These are phyloP conservation scores for Argyresthia albistria DNA, from an alignment of 2,888 invertebrate species.

Conservation along the genomic window DNA sequence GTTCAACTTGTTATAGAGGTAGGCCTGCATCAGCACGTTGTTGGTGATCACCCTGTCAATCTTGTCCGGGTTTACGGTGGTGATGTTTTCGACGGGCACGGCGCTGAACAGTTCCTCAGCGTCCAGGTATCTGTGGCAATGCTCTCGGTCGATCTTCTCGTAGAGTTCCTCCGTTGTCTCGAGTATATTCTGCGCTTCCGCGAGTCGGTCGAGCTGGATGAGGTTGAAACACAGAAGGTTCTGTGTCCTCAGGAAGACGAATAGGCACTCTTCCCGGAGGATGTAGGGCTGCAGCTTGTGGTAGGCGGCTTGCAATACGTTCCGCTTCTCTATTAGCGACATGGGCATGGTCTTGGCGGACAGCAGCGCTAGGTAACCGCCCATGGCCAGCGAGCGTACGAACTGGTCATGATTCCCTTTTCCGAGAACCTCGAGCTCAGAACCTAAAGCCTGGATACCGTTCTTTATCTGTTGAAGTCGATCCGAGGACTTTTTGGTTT, in stretches of 20 bases:
- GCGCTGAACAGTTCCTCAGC: conserved; percentile 69
- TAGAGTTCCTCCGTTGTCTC: conserved; percentile 62
- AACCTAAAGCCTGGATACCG: conserved; percentile 39
- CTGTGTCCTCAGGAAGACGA: conserved; percentile 68
- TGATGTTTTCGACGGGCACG: conserved; percentile 33
- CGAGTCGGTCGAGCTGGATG: conserved; percentile 62
- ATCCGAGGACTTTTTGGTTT: neutral
- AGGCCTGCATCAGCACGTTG: conserved; percentile 75
- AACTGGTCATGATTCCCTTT: conserved; percentile 47
- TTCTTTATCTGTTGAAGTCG: conserved; percentile 28
- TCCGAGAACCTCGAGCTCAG: conserved; percentile 41
- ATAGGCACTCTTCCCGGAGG: conserved; percentile 50
- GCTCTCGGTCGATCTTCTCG: conserved; percentile 39
- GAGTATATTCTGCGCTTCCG: conserved; percentile 57
- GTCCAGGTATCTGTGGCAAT: conserved; percentile 43
- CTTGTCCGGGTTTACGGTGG: conserved; percentile 53
- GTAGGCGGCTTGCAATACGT: conserved; percentile 37
- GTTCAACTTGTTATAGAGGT: conserved; percentile 71
- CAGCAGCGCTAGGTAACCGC: conserved; percentile 49
- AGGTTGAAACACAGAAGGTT: conserved; percentile 72
- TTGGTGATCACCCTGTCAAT: conserved; percentile 73
- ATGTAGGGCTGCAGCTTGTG: conserved; percentile 46
- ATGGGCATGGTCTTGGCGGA: conserved; percentile 49
- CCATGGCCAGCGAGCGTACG: conserved; percentile 52
- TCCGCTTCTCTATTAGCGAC: conserved; percentile 40